Evolutionary conservation across 2,888 invertebrate species (phyloP).

Genomic region (Bombyx huttoni): DNA sequence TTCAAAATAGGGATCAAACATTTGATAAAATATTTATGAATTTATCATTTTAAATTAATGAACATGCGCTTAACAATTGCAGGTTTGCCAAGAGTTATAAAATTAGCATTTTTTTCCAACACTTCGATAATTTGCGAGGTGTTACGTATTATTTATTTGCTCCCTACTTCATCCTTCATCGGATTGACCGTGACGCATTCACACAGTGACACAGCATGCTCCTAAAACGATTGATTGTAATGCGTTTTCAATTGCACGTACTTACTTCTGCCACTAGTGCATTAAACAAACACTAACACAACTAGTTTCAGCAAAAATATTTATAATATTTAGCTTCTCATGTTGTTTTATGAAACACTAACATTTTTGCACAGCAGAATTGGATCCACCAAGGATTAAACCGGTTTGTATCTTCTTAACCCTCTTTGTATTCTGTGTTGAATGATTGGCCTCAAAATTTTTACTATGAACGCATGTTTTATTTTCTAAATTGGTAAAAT

Average conservation of each 20-base stretch:
- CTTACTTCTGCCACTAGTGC: conserved; percentile 5
- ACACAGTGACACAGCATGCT: conserved; percentile 5
- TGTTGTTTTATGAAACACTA: conserved; percentile 4
- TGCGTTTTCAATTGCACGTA: conserved; percentile 3
- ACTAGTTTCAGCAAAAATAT: conserved; percentile 8
- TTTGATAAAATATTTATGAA: conserved; percentile 16
- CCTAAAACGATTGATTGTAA: conserved; percentile 7
- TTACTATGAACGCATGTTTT: conserved; percentile 14
- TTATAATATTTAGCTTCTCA: not conserved
- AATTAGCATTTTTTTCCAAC: conserved; percentile 70
- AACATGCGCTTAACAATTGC: conserved; percentile 65
- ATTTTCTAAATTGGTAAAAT: conserved; percentile 6
- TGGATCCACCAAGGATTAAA: conserved; percentile 17
- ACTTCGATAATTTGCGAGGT: conserved; percentile 38
- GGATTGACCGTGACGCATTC: not conserved
- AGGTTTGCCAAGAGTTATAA: conserved; percentile 70
- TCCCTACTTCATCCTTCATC: conserved; percentile 27
- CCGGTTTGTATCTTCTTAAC: conserved; percentile 13
- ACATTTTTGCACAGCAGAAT: conserved; percentile 2
- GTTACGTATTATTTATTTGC: conserved; percentile 30
- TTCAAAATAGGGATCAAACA: conserved; percentile 18
- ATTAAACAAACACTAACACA: conserved; percentile 4
- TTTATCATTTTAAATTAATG: conserved; percentile 14
- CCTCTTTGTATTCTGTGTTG: conserved; percentile 43
- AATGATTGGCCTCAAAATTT: conserved; percentile 35